A percentile compares a stretch with the other conserved stretches of the same genome.
Conservation (phyloP, 2,113 vertebrate species). For the Thryonomys swinderianus region DNA sequence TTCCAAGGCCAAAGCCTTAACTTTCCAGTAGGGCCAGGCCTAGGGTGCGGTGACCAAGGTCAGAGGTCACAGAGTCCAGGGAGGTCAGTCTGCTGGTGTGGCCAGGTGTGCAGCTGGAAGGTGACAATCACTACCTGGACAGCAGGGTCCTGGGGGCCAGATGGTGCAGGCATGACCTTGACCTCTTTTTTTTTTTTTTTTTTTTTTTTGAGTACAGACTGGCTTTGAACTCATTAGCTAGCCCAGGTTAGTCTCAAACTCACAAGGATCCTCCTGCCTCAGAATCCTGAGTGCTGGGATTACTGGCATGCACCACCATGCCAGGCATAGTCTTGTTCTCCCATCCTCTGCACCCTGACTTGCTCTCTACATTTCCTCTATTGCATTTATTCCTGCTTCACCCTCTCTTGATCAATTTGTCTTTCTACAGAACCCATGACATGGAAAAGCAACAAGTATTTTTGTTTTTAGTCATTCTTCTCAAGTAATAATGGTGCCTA, state of each 20-base stretch:
- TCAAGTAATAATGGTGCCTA: background rate
- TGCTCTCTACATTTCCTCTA: background rate
- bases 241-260: background rate
- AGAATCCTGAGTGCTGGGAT: background rate
- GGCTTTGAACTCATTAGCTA: no score
- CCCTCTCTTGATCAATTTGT: slow-evolving; percentile 23
- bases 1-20: background rate
- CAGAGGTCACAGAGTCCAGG: background rate
- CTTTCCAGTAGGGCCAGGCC: background rate
- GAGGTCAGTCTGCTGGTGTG: background rate
- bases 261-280: background rate
- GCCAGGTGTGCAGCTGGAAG: fast-evolving
- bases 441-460: background rate
- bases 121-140: background rate
- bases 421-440: background rate
- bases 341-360: background rate
- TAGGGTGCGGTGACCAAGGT: background rate
- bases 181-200: no score
- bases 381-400: slow-evolving; percentile 1
- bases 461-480: background rate
- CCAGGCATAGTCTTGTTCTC: background rate
- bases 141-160: background rate
- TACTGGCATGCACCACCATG: background rate
- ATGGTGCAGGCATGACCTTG: background rate
- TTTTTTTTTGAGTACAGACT: no score